Conservation (phyloP, 2,113 vertebrate species). For the Ceratotherium simum region DNA sequence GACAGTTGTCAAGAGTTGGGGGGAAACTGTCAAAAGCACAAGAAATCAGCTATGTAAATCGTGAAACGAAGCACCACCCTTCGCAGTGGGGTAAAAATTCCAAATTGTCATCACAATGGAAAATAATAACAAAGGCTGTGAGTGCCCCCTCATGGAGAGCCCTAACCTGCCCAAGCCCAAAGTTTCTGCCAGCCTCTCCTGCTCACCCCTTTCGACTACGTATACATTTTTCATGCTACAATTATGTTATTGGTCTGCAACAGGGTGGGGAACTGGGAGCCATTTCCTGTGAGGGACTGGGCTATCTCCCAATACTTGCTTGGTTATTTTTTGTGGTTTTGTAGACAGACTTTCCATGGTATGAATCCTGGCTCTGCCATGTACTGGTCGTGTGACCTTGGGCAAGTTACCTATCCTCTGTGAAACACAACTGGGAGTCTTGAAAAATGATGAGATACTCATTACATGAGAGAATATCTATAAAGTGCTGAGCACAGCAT, state of each 20-base stretch:
- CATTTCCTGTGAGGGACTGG: background rate
- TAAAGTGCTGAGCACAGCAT: background rate
- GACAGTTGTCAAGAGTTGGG: background rate
- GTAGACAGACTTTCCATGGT: background rate
- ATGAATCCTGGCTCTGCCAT: background rate
- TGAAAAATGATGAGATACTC: background rate
- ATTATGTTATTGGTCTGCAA: background rate
- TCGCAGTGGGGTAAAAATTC: background rate
- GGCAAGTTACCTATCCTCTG: background rate
- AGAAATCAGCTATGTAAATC: background rate
- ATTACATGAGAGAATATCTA: background rate
- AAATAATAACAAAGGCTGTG: conserved; percentile 11
- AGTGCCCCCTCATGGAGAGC: background rate
- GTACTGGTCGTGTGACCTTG: background rate
- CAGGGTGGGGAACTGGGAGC: background rate
- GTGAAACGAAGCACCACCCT: background rate
- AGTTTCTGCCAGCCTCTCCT: background rate
- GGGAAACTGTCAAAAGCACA: background rate
- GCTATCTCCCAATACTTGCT: background rate
- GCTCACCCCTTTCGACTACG: background rate
- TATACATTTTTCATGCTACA: background rate
- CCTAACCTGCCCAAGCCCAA: background rate
- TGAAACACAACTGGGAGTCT: background rate
- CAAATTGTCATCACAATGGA: background rate
- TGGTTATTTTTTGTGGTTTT: background rate